A percentile compares a stretch with the other conserved stretches of the same genome.
Evolutionary conservation across 1,140 invertebrate species (phyloP).

Genomic region (Aphelenchoides fujianensis): DNA sequence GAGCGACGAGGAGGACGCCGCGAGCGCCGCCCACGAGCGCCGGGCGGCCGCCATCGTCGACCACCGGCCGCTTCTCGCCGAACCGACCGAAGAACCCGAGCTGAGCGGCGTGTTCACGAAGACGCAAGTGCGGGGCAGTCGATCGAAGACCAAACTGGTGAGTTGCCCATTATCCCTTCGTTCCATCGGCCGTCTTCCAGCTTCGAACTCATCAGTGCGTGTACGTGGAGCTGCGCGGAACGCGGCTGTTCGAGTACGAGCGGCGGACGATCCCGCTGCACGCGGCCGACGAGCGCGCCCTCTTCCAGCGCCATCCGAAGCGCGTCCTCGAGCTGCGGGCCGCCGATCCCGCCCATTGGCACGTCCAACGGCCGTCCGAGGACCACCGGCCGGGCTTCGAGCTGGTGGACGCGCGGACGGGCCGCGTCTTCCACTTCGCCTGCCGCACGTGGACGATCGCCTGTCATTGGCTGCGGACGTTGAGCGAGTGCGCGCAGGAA

Average conservation of each 20-base stretch:
- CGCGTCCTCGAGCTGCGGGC: not conserved
- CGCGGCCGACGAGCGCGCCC: not conserved
- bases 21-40: not conserved
- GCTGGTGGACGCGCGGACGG: not conserved
- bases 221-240: constrained; percentile 12
- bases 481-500: not conserved
- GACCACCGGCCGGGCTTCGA: constrained; percentile 6
- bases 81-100: constrained; percentile 6
- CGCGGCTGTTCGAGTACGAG: constrained; percentile 14
- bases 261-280: not conserved
- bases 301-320: constrained; percentile 3
- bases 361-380: not conserved
- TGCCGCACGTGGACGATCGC: constrained; percentile 14
- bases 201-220: not conserved
- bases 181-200: not conserved
- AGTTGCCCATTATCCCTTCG: constrained; percentile 1
- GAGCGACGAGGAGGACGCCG: not conserved
- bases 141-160: constrained; percentile 13
- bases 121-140: not conserved
- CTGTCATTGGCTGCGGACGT: constrained; percentile 16
- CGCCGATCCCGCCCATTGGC: constrained; percentile 6
- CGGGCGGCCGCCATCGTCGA: not conserved
- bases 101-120: not conserved
- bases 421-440: constrained; percentile 7
- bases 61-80: constrained; percentile 1